A percentile compares a stretch with the other conserved stretches of the same genome.
Conservation (phyloP, 1,140 invertebrate genomes). For the Piezodorus guildinii region DNA sequence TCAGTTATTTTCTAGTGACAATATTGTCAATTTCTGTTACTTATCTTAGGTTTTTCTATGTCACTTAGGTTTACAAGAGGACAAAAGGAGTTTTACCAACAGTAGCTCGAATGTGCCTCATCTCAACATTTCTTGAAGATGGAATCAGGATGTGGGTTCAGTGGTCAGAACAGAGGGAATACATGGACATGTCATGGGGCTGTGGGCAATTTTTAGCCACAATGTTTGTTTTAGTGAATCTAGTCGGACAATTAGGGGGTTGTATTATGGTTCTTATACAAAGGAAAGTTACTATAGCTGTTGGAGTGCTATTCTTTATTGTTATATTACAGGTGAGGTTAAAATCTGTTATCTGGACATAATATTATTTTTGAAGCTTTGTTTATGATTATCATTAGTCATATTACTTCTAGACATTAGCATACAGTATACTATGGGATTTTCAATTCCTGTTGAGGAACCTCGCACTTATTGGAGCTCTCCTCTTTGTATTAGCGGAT, state of each 20-base stretch:
- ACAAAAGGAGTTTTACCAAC: conserved; percentile 91
- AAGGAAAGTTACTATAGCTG: conserved; percentile 87
- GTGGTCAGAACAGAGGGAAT: conserved; percentile 95
- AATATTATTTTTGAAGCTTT: background rate
- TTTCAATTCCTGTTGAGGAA: conserved; percentile 92
- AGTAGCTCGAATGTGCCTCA: conserved; percentile 89
- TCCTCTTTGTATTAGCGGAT: conserved; percentile 89
- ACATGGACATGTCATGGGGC: conserved; percentile 97
- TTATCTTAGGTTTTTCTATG: conserved; percentile 16
- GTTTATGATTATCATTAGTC: conserved; percentile 1
- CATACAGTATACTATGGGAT: conserved; percentile 98
- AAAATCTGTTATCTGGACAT: background rate
- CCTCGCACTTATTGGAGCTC: conserved; percentile 87
- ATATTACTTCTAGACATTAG: conserved; percentile 67
- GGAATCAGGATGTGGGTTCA: conserved; percentile 98
- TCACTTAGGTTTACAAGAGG: conserved; percentile 72
- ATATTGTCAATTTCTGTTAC: background rate
- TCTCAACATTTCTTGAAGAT: conserved; percentile 98
- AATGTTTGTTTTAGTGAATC: conserved; percentile 85
- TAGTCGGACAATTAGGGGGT: conserved; percentile 88
- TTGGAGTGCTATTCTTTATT: conserved; percentile 89
- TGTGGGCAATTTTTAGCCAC: conserved; percentile 88
- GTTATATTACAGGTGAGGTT: conserved; percentile 80
- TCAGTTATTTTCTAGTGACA: background rate
- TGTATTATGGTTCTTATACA: conserved; percentile 91